Percentiles rank a stretch among this genome's conserved stretches.
These are phyloP conservation scores for Thalpophila matura DNA, from an alignment of 2,888 invertebrate genomes.

Conservation along the genomic window DNA sequence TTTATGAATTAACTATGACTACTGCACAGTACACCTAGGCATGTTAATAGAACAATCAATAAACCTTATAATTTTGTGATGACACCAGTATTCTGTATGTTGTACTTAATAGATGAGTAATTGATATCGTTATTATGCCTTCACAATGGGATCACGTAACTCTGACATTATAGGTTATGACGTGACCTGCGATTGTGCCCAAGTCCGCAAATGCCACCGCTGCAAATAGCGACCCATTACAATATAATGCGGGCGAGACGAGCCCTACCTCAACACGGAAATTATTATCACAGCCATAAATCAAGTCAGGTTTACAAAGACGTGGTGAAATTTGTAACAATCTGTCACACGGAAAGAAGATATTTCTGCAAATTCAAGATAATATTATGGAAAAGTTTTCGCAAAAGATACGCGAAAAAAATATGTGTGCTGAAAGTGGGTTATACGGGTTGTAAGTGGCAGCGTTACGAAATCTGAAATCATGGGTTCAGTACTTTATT, in stretches of 20 bases:
- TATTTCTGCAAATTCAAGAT: slow-evolving; percentile 49
- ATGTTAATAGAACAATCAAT: slow-evolving; percentile 16
- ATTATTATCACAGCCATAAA: slow-evolving; percentile 84
- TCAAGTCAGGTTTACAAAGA: slow-evolving; percentile 75
- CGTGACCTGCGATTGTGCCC: slow-evolving; percentile 68
- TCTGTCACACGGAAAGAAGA: slow-evolving; percentile 46
- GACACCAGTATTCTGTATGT: slow-evolving; percentile 5
- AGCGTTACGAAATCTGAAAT: no score
- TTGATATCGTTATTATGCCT: slow-evolving; percentile 31
- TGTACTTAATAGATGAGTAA: slow-evolving; percentile 23
- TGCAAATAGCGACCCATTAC: slow-evolving; percentile 74
- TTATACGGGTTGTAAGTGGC: no score
- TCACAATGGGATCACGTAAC: slow-evolving; percentile 62
- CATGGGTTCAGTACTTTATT: no score
- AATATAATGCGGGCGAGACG: slow-evolving; percentile 73
- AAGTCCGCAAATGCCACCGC: slow-evolving; percentile 72
- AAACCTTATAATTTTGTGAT: slow-evolving; percentile 10
- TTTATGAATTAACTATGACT: slow-evolving; percentile 20
- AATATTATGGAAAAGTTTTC: slow-evolving; percentile 40
- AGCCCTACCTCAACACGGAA: slow-evolving; percentile 85
- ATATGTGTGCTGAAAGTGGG: not conserved
- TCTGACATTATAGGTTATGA: slow-evolving; percentile 65
- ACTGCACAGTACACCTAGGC: not conserved
- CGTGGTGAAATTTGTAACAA: slow-evolving; percentile 73
- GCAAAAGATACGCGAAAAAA: slow-evolving; percentile 19